Base-by-base conservation (phyloP, 1,140 invertebrate species). In the Pseudomyrmex concolor region DNA sequence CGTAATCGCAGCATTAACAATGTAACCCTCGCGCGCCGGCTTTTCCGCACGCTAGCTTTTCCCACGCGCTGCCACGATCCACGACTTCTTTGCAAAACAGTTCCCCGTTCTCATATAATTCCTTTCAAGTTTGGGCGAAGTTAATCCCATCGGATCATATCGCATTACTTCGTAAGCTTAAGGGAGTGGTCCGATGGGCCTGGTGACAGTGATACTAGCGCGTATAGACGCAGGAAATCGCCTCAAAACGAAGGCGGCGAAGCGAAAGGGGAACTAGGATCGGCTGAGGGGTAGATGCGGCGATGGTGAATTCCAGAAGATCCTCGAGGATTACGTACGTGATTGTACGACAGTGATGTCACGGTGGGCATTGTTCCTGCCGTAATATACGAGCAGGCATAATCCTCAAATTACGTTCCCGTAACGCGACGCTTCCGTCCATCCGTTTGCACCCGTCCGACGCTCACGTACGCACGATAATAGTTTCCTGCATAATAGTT, bases 401-500 rank as follows among this genome's bases (percentile, higher is more conserved):
- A 91, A 91, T 91, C 88, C 89, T 84, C 85, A 88, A 91, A 92
- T 92, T 91, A 91, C 89, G 90, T 83, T 85, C 81, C 83, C 68
- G 80, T 83, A 83, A 84, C 80, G 82, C 76, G 63, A 64, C 66
- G 84, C 78, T 91, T 91, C 86, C 84, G 86, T 90, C 67, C 74
- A 50, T 83, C 74, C 71, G 86, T 77, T 70, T 83, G 78, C 86
- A 76, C 71, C 59, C 64, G 60, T 84, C 68, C 83, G 51, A 66
- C 22, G 57, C 48, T 54, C 55, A 70, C 55, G 77, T 70, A 64
- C 70, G 43, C 78, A 88, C 83, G 84, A 86, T 90, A 91, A 91
- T 89, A 86, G 84, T 87, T 89, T 90, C 86, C 83, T 84, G 67
- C 55, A 89, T 88, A 87, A 91, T 88, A 86, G 87, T 86, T 89